Conservation (phyloP, 2,797 vertebrate genomes). For the Clarias laeviceps region DNA sequence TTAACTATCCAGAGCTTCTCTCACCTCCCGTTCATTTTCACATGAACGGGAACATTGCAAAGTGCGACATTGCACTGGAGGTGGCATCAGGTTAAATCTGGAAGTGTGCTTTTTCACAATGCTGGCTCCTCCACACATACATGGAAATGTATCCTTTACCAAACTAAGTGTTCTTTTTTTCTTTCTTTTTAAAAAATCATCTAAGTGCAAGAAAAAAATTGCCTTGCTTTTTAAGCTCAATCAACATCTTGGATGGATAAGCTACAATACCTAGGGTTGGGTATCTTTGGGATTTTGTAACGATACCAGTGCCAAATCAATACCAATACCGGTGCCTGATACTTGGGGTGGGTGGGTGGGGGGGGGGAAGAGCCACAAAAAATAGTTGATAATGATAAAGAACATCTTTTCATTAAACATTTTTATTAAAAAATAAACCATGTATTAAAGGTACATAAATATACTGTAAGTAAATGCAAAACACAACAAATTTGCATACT, state of each 20-base stretch:
- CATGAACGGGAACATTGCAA: constrained; percentile 36
- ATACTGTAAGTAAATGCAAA: too few species aligned
- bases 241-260: neutral
- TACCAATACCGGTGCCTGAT: too few species aligned
- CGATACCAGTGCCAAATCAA: too few species aligned
- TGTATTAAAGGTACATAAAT: too few species aligned
- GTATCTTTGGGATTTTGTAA: too few species aligned
- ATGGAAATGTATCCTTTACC: constrained; percentile 20
- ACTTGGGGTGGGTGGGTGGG: too few species aligned
- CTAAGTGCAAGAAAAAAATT: neutral
- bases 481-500: too few species aligned
- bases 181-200: neutral
- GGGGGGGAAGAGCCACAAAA: too few species aligned
- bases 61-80: constrained; percentile 48
- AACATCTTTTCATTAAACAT: too few species aligned
- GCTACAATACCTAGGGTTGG: neutral
- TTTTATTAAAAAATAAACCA: too few species aligned
- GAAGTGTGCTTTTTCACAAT: constrained; percentile 47
- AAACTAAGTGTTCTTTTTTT: neutral
- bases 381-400: too few species aligned
- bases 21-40: constrained; percentile 37
- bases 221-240: neutral
- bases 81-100: constrained; percentile 53
- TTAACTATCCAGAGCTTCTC: constrained; percentile 42
- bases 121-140: constrained; percentile 20